A percentile compares a stretch with the other conserved stretches of the same genome.
Evolutionary conservation across 2,113 vertebrate genomes (phyloP).

Genomic region (Etia nguti): DNA sequence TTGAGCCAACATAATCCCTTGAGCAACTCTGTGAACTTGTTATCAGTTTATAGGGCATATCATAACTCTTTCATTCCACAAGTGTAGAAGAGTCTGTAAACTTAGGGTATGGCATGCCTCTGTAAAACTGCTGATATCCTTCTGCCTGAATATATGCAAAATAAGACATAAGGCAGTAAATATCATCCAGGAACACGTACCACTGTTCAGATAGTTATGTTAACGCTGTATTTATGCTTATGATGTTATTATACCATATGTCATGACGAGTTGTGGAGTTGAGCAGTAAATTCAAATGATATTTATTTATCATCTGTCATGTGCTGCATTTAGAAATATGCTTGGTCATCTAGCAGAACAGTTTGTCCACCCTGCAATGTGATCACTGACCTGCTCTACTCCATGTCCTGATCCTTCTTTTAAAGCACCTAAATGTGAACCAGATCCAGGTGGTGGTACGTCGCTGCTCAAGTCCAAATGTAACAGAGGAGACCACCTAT

Average conservation of each 20-base stretch:
- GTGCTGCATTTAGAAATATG: not conserved
- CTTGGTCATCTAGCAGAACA: not conserved
- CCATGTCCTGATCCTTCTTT: not conserved
- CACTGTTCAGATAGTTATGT: not conserved
- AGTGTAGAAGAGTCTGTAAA: not conserved
- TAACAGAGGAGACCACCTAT: constrained; percentile 68
- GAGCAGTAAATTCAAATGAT: not conserved
- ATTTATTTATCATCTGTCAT: not conserved
- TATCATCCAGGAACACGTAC: not conserved
- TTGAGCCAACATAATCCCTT: not conserved
- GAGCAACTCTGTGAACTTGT: not conserved
- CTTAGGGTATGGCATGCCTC: not conserved
- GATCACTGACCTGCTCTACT: not conserved
- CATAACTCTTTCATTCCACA: not conserved
- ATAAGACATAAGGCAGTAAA: not conserved
- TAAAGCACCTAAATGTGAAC: constrained; percentile 64
- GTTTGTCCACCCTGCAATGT: not conserved
- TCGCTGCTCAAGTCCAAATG: constrained; percentile 64
- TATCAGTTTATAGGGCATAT: not conserved
- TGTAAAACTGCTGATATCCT: not conserved
- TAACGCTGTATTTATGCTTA: not conserved
- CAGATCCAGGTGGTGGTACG: constrained; percentile 69
- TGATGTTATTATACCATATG: not conserved
- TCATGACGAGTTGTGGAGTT: not conserved
- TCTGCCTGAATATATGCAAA: not conserved